Base-by-base conservation (phyloP, 2,113 vertebrate genomes). In the Lamprotornis superbus region DNA sequence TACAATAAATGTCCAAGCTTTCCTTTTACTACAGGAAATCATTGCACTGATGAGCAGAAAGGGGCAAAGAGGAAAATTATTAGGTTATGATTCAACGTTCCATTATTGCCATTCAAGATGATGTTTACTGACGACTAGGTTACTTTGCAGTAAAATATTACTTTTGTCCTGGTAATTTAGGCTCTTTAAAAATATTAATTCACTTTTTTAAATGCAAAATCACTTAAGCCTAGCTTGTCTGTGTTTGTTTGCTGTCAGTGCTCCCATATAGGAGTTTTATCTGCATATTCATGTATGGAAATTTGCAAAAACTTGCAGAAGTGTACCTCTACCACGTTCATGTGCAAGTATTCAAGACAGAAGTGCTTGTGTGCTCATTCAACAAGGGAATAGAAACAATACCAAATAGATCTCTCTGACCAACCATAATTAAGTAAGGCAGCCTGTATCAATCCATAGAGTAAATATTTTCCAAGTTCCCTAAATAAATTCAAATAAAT, bases 391-490 rank as follows among this genome's bases (percentile, higher is more conserved):
- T 37, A 94, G 93, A 95, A 96, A 92, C 91, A 95, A 94, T 96
- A 96, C 77, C 89, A 94, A 90, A 94, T 64, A 84, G 86, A 87
- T 90, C 57, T 64, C 83, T 92, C 94, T 94, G 95, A 84, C 95
- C 86, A 95, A 78, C 83, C 68, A 73, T 94, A 96, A 95, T 95
- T 95, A 96, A 94, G 75, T 93, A 93, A 96, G 91, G 82, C 56
- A 80, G 83, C 59, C 82, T 95, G 88, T 96, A 96, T 96, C 94
- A 94, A 94, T 93, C 89, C 84, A 93, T 69, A 94, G 77, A 95
- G 89, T 90, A 94, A 96, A 96, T 90, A 96, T 97, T 95, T 96
- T 92, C 93, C 68, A 96, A 96, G 83, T 86, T 93, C 85, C 83
- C 76, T 81, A 60, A 89, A 70, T 68, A 96, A 91, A 89, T 94